Evolutionary conservation across 2,113 vertebrate genomes (phyloP).

Genomic region (Melanocharis versteri): DNA sequence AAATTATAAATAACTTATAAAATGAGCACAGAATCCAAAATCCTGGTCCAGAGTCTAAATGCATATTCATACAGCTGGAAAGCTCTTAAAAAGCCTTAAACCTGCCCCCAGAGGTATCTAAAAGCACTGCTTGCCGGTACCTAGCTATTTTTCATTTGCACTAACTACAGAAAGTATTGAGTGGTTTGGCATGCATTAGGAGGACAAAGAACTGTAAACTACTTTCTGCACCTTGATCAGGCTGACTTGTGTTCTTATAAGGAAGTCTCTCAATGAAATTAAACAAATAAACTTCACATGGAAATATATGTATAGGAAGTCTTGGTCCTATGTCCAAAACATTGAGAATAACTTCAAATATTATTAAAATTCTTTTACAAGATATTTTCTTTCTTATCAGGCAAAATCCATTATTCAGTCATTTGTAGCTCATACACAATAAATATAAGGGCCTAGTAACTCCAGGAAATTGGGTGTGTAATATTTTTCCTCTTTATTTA

Average conservation of each 20-base stretch:
- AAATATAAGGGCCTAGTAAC: background rate
- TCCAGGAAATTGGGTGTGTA: background rate
- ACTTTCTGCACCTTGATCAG: background rate
- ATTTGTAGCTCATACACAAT: background rate
- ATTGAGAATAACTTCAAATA: background rate
- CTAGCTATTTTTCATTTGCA: background rate
- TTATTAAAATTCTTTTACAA: background rate
- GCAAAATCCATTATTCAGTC: background rate
- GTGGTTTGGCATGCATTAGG: background rate
- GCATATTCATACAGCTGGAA: accelerated
- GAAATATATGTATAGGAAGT: background rate
- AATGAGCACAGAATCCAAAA: background rate
- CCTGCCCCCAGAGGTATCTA: background rate
- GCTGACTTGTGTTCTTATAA: background rate
- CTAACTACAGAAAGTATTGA: background rate
- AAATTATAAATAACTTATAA: background rate
- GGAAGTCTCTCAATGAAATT: background rate
- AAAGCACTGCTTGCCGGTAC: background rate
- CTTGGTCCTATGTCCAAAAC: background rate
- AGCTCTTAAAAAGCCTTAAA: background rate
- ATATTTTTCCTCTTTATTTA: background rate
- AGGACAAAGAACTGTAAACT: background rate
- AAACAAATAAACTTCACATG: background rate
- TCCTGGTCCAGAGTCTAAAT: background rate
- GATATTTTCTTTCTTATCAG: background rate